These are phyloP conservation scores for Shargacucullia verbasci DNA, from an alignment of 2,888 invertebrate species.

Conservation along the genomic window DNA sequence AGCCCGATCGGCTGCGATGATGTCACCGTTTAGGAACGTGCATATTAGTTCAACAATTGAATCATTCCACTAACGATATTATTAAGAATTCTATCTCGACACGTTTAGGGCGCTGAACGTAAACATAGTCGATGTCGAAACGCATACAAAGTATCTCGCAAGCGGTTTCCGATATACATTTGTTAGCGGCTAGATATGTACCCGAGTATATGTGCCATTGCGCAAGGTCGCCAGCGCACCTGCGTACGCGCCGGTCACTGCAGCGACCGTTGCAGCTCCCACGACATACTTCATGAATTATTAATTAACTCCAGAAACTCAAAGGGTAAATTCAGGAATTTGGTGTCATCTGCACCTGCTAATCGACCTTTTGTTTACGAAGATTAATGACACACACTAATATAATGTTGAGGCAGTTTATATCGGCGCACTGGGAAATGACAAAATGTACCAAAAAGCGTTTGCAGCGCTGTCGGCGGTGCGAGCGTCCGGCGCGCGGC, in stretches of 20 bases:
- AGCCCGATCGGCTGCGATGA: conserved; percentile 61
- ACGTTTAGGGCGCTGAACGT: conserved; percentile 66
- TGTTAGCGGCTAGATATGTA: conserved; percentile 76
- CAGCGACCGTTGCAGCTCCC: conserved; percentile 81
- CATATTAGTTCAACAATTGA: conserved; percentile 59
- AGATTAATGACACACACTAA: conserved; percentile 38
- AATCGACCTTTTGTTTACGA: conserved; percentile 46
- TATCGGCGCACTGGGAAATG: conserved; percentile 50
- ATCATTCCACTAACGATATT: conserved; percentile 57
- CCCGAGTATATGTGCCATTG: conserved; percentile 77
- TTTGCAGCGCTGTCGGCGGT: conserved; percentile 73
- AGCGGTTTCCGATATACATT: conserved; percentile 82
- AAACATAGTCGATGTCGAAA: conserved; percentile 75
- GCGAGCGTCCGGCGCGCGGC: conserved; percentile 70
- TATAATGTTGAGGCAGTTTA: conserved; percentile 25
- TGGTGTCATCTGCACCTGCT: conserved; percentile 67
- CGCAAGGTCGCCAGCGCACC: conserved; percentile 85
- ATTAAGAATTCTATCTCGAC: conserved; percentile 64
- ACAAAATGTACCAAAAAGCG: conserved; percentile 69
- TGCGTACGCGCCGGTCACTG: conserved; percentile 73
- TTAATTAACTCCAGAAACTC: conserved; percentile 64
- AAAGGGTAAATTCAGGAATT: conserved; percentile 72
- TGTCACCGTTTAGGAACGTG: conserved; percentile 73
- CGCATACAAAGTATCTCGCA: conserved; percentile 78
- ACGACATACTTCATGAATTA: conserved; percentile 73